These are phyloP conservation scores for Plotosus lineatus DNA, from an alignment of 2,113 vertebrate species.

Conservation along the genomic window DNA sequence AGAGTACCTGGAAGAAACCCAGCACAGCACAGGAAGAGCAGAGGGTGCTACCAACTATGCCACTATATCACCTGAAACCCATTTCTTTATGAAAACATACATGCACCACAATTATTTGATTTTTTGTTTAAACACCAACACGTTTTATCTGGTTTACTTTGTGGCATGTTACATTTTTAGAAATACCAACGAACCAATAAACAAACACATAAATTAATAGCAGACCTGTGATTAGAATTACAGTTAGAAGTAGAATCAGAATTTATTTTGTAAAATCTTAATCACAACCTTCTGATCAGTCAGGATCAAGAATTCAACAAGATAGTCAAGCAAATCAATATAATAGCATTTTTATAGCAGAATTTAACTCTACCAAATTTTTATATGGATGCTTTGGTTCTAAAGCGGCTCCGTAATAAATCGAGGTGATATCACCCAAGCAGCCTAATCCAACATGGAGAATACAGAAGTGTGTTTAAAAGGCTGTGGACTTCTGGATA, in stretches of 20 bases:
- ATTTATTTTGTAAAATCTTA: background rate
- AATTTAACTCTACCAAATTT: slow-evolving; percentile 58
- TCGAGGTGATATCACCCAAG: background rate
- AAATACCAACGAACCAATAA: too few relatives aligned
- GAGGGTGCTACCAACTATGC: too few relatives aligned
- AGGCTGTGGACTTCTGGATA: background rate
- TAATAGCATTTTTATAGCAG: slow-evolving; percentile 46
- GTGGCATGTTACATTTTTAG: too few relatives aligned
- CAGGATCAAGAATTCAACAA: background rate
- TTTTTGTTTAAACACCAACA: background rate
- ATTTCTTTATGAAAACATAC: too few relatives aligned
- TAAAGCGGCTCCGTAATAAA: slow-evolving; percentile 59
- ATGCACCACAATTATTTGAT: background rate
- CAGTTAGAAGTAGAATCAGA: background rate
- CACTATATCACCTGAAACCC: too few relatives aligned
- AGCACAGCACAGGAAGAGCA: too few relatives aligned
- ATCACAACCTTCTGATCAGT: background rate
- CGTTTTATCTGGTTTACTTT: background rate
- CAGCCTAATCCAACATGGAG: slow-evolving; percentile 54
- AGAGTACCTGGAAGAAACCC: too few relatives aligned
- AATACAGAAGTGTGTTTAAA: background rate
- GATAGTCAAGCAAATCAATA: too few relatives aligned
- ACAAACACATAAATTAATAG: too few relatives aligned
- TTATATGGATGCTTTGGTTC: slow-evolving; percentile 69
- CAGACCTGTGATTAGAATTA: background rate